Evolutionary conservation across 1,140 invertebrate species (phyloP), one percentile per base, ranked within the genome.

Genomic region (Bradysia coprophila): DNA sequence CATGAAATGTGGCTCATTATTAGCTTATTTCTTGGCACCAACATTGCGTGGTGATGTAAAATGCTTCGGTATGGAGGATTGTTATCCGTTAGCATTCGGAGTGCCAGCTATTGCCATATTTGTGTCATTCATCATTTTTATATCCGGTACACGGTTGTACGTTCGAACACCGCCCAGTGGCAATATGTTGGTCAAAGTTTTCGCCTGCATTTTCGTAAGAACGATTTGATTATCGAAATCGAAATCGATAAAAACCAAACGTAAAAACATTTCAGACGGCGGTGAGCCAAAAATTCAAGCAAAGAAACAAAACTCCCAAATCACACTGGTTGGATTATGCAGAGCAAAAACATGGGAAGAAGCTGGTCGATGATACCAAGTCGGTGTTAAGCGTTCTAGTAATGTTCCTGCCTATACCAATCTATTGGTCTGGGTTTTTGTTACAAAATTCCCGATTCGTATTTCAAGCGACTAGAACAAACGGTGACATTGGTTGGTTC

Each of bases 11-110:
- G 82, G 0, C 83, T 78, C 0, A 71, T 81, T 39, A 39, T 89
- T 0, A 85, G 82, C 2, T 86, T 86, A 0, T 62, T 82, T 41
- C 57, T 91, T 10, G 67, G 75, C 41, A 68, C 72, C 44, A 70
- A 79, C 47, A 64, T 81, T 0, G n/a, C n/a, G n/a, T n/a, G n/a
- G n/a, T n/a, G n/a, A n/a, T n/a, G n/a, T n/a, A n/a, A 47, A 69
- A 20, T 89, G 84, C 57, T 77, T 83, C 49, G 76, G 66, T 0
- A 57, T 69, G 2, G 65, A 71, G 8, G 61, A 62, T 20, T 91
- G 86, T 51, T 90, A 78, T 51, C 71, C 81, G 0, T 52, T 88
- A 22, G 81, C 84, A 0, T 91, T 90, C 63, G 74, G 81, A n/a
- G 66, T 89, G 15, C 83, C 86, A 3, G 75, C 81, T 10, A 39